Conservation (phyloP, 2,797 vertebrate genomes). For the Chiroxiphia lanceolata region DNA sequence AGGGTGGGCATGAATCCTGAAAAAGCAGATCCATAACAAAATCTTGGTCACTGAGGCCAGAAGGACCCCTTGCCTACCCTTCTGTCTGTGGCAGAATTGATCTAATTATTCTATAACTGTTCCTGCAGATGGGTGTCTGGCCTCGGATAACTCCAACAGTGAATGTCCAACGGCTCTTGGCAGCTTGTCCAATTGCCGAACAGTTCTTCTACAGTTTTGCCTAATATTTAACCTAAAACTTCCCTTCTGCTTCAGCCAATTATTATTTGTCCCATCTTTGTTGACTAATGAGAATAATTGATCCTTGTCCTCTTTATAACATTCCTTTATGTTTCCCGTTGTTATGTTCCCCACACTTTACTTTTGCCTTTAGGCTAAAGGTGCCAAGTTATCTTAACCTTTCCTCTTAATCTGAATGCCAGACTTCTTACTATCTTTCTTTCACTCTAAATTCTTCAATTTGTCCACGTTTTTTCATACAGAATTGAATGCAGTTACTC, state of each 20-base stretch:
- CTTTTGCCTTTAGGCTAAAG: slow-evolving; percentile 72
- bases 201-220: slow-evolving; percentile 63
- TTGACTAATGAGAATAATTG: slow-evolving; percentile 74
- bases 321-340: slow-evolving; percentile 62
- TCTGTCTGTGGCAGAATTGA: slow-evolving; percentile 60
- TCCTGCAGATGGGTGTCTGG: slow-evolving; percentile 62
- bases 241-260: slow-evolving; percentile 68
- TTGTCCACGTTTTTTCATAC: slow-evolving; percentile 52
- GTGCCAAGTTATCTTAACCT: slow-evolving; percentile 73
- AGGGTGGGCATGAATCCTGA: not conserved
- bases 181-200: slow-evolving; percentile 54
- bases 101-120: slow-evolving; percentile 75
- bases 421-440: slow-evolving; percentile 69
- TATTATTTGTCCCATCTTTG: slow-evolving; percentile 64
- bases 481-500: slow-evolving; percentile 50
- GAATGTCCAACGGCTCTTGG: slow-evolving; percentile 58
- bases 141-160: slow-evolving; percentile 52
- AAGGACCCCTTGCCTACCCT: slow-evolving; percentile 50
- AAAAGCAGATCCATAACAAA: slow-evolving; percentile 22
- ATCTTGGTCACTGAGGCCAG: slow-evolving; percentile 16
- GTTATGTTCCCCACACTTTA: slow-evolving; percentile 38
- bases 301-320: slow-evolving; percentile 68
- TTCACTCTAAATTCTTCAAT: slow-evolving; percentile 65
- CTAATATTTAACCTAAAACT: slow-evolving; percentile 73
- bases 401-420: slow-evolving; percentile 74